Evolutionary conservation across 2,113 vertebrate genomes (phyloP).

Genomic region (Kryptolebias marmoratus): DNA sequence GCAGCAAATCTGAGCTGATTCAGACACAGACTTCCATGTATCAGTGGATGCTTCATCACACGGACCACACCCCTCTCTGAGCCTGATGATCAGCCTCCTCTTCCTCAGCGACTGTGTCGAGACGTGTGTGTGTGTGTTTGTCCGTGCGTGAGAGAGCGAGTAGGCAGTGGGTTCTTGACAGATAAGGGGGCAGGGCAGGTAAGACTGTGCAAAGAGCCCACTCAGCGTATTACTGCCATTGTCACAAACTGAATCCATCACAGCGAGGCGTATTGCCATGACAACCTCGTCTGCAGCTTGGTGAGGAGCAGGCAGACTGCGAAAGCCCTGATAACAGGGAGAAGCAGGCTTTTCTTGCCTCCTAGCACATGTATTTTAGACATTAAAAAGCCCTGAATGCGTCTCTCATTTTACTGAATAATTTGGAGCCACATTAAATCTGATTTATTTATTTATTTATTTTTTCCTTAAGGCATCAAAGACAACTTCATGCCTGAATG

Average conservation of each 20-base stretch:
- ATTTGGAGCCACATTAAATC: conserved; percentile 4
- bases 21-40: conserved; percentile 6
- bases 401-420: conserved; percentile 20
- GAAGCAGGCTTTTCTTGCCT: conserved; percentile 48
- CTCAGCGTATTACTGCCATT: conserved; percentile 71
- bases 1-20: conserved; percentile 17
- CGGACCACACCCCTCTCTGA: conserved; percentile 61
- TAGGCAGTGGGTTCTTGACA: conserved; percentile 11
- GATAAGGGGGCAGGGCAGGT: conserved; percentile 49
- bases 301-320: conserved; percentile 61
- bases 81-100: conserved; percentile 17
- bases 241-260: conserved; percentile 71
- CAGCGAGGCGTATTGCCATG: conserved; percentile 74
- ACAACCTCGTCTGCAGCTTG: conserved; percentile 73
- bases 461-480: conserved; percentile 52
- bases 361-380: conserved; percentile 41
- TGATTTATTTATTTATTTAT: conserved; percentile 17
- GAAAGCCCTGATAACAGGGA: conserved; percentile 48
- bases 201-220: conserved; percentile 66
- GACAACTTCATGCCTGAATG: conserved; percentile 48
- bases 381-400: conserved; percentile 36
- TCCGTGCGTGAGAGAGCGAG: not conserved
- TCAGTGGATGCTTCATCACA: conserved; percentile 28
- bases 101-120: fast-evolving
- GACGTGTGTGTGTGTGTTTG: not conserved